Evolutionary conservation across 2,797 vertebrate genomes (phyloP).

Genomic region (Nothura maculosa): DNA sequence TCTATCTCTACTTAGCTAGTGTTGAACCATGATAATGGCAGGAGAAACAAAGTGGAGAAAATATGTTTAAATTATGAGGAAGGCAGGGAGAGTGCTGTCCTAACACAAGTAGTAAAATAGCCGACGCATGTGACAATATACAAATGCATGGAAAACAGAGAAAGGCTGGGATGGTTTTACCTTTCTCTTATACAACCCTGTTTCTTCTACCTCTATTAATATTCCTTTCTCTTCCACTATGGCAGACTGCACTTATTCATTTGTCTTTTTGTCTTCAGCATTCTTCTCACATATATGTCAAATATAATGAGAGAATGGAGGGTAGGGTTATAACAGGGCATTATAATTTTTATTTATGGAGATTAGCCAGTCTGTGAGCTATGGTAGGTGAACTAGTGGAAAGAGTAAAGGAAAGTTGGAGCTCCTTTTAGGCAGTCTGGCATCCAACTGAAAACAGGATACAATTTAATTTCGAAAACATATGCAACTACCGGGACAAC

Average conservation of each 20-base stretch:
- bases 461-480: background rate
- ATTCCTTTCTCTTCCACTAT: background rate
- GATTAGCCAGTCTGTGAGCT: background rate
- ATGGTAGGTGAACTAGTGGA: background rate
- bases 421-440: background rate
- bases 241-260: background rate
- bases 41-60: background rate
- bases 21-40: background rate
- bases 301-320: background rate
- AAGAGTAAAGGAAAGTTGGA: background rate
- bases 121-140: background rate
- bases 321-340: background rate
- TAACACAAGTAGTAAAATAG: background rate
- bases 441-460: background rate
- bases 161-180: background rate
- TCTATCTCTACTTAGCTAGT: background rate
- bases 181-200: background rate
- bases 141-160: background rate
- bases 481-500: background rate
- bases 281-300: background rate
- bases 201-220: background rate
- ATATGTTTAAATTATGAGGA: background rate
- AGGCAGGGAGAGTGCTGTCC: background rate
- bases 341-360: background rate
- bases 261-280: background rate